Evolutionary conservation across 2,888 invertebrate genomes (phyloP).

Genomic region (Caenorhabditis zanzibari): DNA sequence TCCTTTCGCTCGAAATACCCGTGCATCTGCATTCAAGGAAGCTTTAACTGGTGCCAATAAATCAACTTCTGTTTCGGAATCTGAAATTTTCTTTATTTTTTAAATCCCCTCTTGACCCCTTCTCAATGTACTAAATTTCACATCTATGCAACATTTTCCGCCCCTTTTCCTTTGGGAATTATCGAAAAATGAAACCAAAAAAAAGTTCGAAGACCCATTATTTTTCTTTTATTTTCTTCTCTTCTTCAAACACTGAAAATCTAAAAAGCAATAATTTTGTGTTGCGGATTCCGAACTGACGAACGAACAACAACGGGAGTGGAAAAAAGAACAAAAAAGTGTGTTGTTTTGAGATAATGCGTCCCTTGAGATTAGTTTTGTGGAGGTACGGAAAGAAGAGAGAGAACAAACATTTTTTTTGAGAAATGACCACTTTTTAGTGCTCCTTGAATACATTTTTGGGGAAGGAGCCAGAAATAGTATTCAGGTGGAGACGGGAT

Average conservation of each 20-base stretch:
- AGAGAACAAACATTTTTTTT: conserved; percentile 38
- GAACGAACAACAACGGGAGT: conserved; percentile 6
- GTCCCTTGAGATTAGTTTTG: conserved; percentile 39
- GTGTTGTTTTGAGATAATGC: conserved; percentile 63
- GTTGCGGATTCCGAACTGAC: conserved; percentile 14
- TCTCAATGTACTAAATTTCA: conserved; percentile 17
- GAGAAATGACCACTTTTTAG: conserved; percentile 19
- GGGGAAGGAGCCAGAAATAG: neutral
- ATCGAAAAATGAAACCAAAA: conserved; percentile 16
- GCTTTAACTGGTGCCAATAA: conserved; percentile 80
- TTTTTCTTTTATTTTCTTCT: conserved; percentile 32
- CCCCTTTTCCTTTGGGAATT: conserved; percentile 27
- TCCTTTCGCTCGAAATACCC: conserved; percentile 81
- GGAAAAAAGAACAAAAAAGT: conserved; percentile 13
- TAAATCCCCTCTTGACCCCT: neutral
- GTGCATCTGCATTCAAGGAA: conserved; percentile 79
- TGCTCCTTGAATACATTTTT: neutral
- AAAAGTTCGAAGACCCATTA: conserved; percentile 30
- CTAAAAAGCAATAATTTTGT: conserved; percentile 36
- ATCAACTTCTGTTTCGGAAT: conserved; percentile 82
- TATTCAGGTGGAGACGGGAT: conserved; percentile 1
- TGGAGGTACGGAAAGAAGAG: conserved; percentile 5
- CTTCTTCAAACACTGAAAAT: conserved; percentile 17
- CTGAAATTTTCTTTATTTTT: conserved; percentile 66
- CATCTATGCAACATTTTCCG: conserved; percentile 35